These are phyloP conservation scores for Microcebus murinus DNA, from an alignment of 2,113 vertebrate species.

Conservation along the genomic window DNA sequence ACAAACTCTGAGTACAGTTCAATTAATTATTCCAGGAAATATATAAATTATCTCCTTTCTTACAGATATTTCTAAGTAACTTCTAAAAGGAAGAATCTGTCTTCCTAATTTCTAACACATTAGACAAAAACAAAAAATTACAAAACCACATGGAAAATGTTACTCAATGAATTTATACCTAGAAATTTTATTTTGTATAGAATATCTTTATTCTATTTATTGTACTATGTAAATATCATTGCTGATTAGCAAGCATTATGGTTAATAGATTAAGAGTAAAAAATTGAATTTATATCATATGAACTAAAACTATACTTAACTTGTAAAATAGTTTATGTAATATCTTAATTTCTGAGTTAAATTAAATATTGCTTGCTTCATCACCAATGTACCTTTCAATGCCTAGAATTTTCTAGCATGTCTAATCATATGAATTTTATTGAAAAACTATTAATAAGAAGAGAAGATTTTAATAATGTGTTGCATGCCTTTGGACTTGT, in stretches of 20 bases:
- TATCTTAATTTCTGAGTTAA: slow-evolving; percentile 63
- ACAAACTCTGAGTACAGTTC: background rate
- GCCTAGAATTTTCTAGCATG: slow-evolving; percentile 62
- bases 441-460: slow-evolving; percentile 64
- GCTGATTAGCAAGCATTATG: slow-evolving; percentile 7
- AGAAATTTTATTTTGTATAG: background rate
- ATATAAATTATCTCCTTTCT: background rate
- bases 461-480: slow-evolving; percentile 58
- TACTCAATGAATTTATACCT: background rate
- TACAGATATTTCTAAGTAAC: background rate
- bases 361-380: slow-evolving; percentile 70
- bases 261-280: slow-evolving; percentile 56
- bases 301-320: slow-evolving; percentile 58
- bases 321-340: slow-evolving; percentile 56
- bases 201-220: background rate
- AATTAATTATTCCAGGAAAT: background rate
- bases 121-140: background rate
- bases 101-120: background rate
- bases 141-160: background rate
- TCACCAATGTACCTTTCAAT: slow-evolving; percentile 65
- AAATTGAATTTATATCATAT: slow-evolving; percentile 63
- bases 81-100: background rate
- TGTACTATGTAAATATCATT: slow-evolving; percentile 30
- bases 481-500: slow-evolving; percentile 56
- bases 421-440: slow-evolving; percentile 75